Base-by-base conservation (phyloP, 2,113 vertebrate species). In the Litocranius walleri region DNA sequence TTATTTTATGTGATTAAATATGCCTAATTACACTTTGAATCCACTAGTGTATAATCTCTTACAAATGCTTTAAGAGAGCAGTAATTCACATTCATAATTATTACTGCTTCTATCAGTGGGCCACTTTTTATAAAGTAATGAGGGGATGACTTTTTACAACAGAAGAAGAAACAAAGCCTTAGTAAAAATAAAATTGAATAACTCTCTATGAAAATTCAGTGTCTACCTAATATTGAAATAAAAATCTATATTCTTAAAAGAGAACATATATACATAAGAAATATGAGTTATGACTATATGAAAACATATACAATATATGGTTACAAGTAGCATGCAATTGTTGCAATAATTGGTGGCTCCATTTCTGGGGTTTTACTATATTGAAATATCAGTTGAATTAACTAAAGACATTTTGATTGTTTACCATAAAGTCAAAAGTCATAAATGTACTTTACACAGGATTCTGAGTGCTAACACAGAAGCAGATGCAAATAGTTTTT, bases 1-100 rank as follows among this genome's bases (percentile, higher is more conserved):
- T 98, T 97, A 98, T 97, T 98, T 98, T 97, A 97, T 96, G 50
- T 3, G 1, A 98, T 95, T 98, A 97, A 98, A 98, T 97, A 98
- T 96, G 64, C 54, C 84, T 86, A 95, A 94, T 98, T 98, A 98
- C 62, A 96, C 86, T 98, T 97, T 93, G 48, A 98, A 97, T 96
- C 45, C 36, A 96, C 97, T 97, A 97, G 56, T 33, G 0, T 96
- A 96, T 98, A 98, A 98, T 98, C 98, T 98, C 95, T 97, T 97
- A 96, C 96, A 98, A 98, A 88, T 96, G 62, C 43, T 97, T 98
- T 98, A 97, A 95, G 91, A 97, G 97, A 97, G 98, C 97, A 94
- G 98, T 98, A 98, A 97, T 88, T 36, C 27, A 95, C 97, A 82
- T 96, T 96, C 92, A 97, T 98, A 98, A 97, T 98, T 96, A 98